These are phyloP conservation scores for Serrognathus titanus DNA, from an alignment of 2,888 invertebrate genomes.

Conservation along the genomic window DNA sequence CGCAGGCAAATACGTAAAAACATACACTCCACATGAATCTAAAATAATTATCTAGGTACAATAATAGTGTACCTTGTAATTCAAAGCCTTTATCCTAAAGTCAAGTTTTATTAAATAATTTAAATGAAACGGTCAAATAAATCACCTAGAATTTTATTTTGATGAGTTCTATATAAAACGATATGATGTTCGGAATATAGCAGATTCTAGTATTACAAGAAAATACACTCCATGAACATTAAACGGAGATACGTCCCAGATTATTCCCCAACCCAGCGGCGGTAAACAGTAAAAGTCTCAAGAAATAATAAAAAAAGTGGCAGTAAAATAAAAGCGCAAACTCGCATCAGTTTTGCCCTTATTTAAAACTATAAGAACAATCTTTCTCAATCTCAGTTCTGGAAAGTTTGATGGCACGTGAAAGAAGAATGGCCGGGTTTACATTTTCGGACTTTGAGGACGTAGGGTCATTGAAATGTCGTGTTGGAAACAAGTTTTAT, in stretches of 20 bases:
- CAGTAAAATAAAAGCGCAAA: constrained; percentile 35
- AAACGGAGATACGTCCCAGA: constrained; percentile 25
- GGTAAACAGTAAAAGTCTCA: constrained; percentile 21
- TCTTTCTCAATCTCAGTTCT: constrained; percentile 47
- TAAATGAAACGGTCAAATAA: too few relatives aligned
- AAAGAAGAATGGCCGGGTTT: constrained; percentile 40
- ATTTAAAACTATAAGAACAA: constrained; percentile 48
- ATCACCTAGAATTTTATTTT: too few relatives aligned
- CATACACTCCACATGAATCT: too few relatives aligned
- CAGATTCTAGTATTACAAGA: constrained; percentile 25
- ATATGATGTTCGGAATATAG: too few relatives aligned
- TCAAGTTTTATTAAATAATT: too few relatives aligned
- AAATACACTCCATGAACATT: constrained; percentile 36
- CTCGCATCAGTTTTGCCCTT: constrained; percentile 32
- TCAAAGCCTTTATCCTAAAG: too few relatives aligned
- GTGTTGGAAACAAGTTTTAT: constrained; percentile 24
- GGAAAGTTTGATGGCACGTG: constrained; percentile 46
- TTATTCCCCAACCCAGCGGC: constrained; percentile 26
- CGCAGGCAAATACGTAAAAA: too few relatives aligned
- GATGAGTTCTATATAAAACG: too few relatives aligned
- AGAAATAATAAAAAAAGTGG: constrained; percentile 31
- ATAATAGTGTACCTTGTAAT: too few relatives aligned
- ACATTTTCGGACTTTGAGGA: constrained; percentile 37
- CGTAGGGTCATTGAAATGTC: constrained; percentile 34
- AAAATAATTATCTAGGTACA: too few relatives aligned